A percentile compares a stretch with the other conserved stretches of the same genome.
These are phyloP conservation scores for Dexiosoma caninum DNA, from an alignment of 2,888 invertebrate genomes.

Conservation along the genomic window DNA sequence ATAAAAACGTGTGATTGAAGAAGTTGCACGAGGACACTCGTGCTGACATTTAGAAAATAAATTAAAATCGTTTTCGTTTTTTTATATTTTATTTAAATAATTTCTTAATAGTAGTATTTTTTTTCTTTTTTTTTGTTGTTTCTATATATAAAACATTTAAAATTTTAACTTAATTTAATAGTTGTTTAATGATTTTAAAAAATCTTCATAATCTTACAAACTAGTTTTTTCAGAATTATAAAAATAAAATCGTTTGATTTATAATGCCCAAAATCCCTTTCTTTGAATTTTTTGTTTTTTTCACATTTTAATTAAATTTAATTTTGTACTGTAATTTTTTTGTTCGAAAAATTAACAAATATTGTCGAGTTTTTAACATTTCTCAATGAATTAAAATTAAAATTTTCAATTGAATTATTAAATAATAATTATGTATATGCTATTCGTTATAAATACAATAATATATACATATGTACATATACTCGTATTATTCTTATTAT, in stretches of 20 bases:
- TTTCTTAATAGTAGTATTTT: neutral
- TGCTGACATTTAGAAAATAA: too few species aligned
- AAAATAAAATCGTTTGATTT: conserved; percentile 37
- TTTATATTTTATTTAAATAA: conserved; percentile 22
- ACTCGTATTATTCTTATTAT: too few species aligned
- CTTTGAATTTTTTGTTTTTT: neutral
- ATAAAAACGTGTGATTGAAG: too few species aligned
- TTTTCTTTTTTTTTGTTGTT: neutral
- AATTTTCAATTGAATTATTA: too few species aligned
- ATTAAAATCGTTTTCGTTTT: neutral
- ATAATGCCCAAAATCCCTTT: conserved; percentile 20
- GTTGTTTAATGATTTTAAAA: conserved; percentile 20
- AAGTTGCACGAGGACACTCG: too few species aligned
- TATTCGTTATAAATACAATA: too few species aligned
- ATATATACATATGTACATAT: too few species aligned
- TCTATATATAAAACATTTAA: conserved; percentile 52
- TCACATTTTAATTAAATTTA: conserved; percentile 35
- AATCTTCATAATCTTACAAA: conserved; percentile 27
- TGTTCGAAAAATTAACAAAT: conserved; percentile 52
- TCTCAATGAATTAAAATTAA: too few species aligned
- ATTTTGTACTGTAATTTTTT: conserved; percentile 59
- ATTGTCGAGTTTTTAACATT: conserved; percentile 48
- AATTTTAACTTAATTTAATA: conserved; percentile 49
- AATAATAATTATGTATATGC: too few species aligned
- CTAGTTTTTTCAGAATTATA: neutral